These are phyloP conservation scores for Unio pictorum DNA, from an alignment of 2,888 invertebrate species.

Conservation along the genomic window DNA sequence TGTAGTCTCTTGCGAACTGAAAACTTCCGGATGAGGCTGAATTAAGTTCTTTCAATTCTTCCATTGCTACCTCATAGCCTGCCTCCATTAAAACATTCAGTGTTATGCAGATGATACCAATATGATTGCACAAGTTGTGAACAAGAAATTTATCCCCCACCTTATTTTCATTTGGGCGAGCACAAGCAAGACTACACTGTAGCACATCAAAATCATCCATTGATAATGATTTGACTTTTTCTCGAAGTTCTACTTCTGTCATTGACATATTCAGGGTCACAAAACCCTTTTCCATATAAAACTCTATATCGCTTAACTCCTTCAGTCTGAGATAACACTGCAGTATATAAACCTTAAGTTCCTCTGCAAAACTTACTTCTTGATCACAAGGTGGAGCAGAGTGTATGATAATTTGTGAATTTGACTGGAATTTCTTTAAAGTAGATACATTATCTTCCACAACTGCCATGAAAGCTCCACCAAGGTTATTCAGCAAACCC, in stretches of 20 bases:
- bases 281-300: slow-evolving; percentile 16
- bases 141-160: slow-evolving; percentile 24
- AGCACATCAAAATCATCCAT: slow-evolving; percentile 27
- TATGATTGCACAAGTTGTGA: slow-evolving; percentile 31
- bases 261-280: slow-evolving; percentile 14
- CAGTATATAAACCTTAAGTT: slow-evolving; percentile 46
- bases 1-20: slow-evolving; percentile 32
- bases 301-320: slow-evolving; percentile 33
- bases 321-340: slow-evolving; percentile 42
- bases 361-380: slow-evolving; percentile 37
- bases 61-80: slow-evolving; percentile 32
- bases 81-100: slow-evolving; percentile 38
- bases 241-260: slow-evolving; percentile 12
- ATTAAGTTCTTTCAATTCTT: slow-evolving; percentile 37
- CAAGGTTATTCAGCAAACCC: slow-evolving; percentile 50
- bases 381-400: slow-evolving; percentile 10
- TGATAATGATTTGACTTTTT: slow-evolving; percentile 4
- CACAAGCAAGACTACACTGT: slow-evolving; percentile 20
- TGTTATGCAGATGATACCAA: slow-evolving; percentile 33
- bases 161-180: slow-evolving; percentile 13
- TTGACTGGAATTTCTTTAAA: slow-evolving; percentile 48
- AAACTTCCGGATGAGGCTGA: slow-evolving; percentile 16
- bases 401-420: slow-evolving; percentile 35
- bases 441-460: slow-evolving; percentile 36
- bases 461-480: slow-evolving; percentile 44